These are phyloP conservation scores for Cantharis rustica DNA, from an alignment of 2,888 invertebrate species.

Conservation along the genomic window DNA sequence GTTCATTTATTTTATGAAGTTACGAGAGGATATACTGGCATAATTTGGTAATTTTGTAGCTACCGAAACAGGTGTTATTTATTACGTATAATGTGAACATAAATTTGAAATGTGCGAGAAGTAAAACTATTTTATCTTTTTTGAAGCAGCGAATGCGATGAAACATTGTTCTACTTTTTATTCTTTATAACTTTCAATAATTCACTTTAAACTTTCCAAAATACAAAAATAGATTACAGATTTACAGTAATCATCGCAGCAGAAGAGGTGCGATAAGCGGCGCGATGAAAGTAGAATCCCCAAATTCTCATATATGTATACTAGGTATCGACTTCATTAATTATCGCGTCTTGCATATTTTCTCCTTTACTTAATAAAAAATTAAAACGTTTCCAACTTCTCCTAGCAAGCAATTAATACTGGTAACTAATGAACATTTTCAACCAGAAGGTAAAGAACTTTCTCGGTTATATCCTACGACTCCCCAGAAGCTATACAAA, in stretches of 20 bases:
- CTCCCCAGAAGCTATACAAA: conserved; percentile 22
- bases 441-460: conserved; percentile 15
- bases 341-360: neutral
- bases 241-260: neutral
- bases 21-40: conserved; percentile 27
- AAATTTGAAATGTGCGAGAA: conserved; percentile 31
- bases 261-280: neutral
- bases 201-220: conserved; percentile 13
- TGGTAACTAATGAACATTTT: conserved; percentile 11
- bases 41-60: conserved; percentile 33
- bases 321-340: neutral
- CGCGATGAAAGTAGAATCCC: neutral
- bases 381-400: conserved; percentile 10
- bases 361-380: neutral
- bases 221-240: conserved; percentile 5
- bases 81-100: conserved; percentile 33
- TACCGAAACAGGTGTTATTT: conserved; percentile 35
- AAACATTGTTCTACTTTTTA: conserved; percentile 24
- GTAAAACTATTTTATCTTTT: conserved; percentile 31
- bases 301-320: neutral
- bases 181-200: conserved; percentile 22
- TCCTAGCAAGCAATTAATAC: conserved; percentile 9
- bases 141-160: conserved; percentile 23
- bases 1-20: conserved; percentile 28
- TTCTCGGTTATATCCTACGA: conserved; percentile 14